Evolutionary conservation across 2,888 invertebrate species (phyloP), one percentile per base, ranked within the genome.

Genomic region (Sinhomidia bicolor): DNA sequence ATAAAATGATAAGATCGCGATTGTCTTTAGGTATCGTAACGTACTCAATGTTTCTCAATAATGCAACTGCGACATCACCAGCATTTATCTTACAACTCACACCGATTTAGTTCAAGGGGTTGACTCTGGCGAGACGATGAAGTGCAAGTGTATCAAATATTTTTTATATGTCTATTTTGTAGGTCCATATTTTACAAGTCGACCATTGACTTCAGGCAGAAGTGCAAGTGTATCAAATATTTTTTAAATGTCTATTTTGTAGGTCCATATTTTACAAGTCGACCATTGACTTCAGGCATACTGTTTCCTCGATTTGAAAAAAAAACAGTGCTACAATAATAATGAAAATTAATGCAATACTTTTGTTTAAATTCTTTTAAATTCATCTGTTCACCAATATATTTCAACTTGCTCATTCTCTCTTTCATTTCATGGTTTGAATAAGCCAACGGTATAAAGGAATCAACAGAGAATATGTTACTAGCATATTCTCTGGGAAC

Each of bases 81-180:
- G 20, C 26, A 74, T 12, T 51, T n/a, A 74, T 9, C 51, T 2
- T 20, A 29, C 47, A 51, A 44, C 12, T 71, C 41, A 29, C 74
- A 36, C 17, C 12, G 20, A 82, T 74, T 71, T 74, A 83, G 74
- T 57, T 74, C 71, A 83, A 71, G 54, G 57, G 83, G 57, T 44
- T 62, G 65, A 47, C 6, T 44, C 44, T 51, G n/a, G n/a, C n/a
- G n/a, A n/a, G 36, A 10, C 1, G 26, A 81, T 71, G 57, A 83
- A 57, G 74, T 71, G 71, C 57, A 74, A 83, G 74, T 83, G 83
- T 82, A 68, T 51, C 60, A 26, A n/a, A 51, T 10, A 9, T 3
- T 17, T 54, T 3, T 3, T 17, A 3, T 20, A 17, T 20, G 54
- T 54, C 54, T 54, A 2, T 20, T 23, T 54, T 54, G 17, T 54